Percentiles rank a stretch among this genome's conserved stretches.
Evolutionary conservation across 2,888 invertebrate genomes (phyloP).

Genomic region (Drosophila picticornis): DNA sequence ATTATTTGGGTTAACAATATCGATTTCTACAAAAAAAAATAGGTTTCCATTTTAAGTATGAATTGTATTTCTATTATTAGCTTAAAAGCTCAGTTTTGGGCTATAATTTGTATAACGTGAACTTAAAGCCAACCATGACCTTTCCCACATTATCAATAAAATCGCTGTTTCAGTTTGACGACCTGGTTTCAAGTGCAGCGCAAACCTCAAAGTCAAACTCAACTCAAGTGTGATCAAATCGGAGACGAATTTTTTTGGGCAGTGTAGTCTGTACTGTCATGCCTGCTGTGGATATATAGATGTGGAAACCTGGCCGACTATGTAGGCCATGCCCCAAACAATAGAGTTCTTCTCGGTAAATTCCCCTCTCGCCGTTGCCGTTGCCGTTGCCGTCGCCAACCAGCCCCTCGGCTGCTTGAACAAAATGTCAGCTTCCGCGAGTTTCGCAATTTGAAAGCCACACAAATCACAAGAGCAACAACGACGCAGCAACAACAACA

Average conservation of each 20-base stretch:
- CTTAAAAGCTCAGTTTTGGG: not conserved
- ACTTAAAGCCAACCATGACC: too few species aligned
- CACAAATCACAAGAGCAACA: conserved; percentile 71
- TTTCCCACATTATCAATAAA: not conserved
- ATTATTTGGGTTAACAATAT: not conserved
- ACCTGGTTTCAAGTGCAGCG: not conserved
- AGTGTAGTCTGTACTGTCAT: conserved; percentile 1
- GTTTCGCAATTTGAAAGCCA: conserved; percentile 80
- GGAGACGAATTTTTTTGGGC: not conserved
- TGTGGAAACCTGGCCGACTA: conserved; percentile 16
- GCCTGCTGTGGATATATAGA: conserved; percentile 37
- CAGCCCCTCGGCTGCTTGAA: conserved; percentile 51
- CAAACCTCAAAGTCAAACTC: not conserved
- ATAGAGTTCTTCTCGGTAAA: conserved; percentile 37
- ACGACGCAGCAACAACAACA: conserved; percentile 34
- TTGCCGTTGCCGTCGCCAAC: not conserved
- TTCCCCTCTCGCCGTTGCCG: not conserved
- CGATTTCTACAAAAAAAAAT: too few species aligned
- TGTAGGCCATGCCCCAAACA: conserved; percentile 54
- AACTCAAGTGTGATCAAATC: not conserved
- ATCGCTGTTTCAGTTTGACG: not conserved
- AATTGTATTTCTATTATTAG: not conserved
- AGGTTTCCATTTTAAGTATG: not conserved
- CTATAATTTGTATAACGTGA: too few species aligned
- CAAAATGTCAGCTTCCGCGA: conserved; percentile 78